Evolutionary conservation across 2,113 vertebrate genomes (phyloP), one percentile per base, ranked within the genome.

Genomic region (Gymnarchus niloticus): DNA sequence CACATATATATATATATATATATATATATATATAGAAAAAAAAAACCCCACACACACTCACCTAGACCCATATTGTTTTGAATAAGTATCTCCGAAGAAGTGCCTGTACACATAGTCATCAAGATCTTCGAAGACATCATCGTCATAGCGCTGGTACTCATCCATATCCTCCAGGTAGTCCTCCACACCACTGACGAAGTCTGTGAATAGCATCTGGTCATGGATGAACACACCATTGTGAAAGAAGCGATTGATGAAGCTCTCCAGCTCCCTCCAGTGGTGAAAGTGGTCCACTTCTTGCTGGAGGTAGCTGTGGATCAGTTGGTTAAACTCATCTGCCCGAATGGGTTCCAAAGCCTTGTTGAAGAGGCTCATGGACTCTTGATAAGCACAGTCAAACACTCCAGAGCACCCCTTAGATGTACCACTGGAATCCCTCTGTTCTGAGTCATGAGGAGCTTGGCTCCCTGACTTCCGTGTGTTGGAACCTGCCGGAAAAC

Each of bases 151-250:
- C 65, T 94, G 95, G 89, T 98, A 97, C 86, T 96, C 96, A 56
- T 95, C 92, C 91, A 98, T 95, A 88, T 96, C 94, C 82, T 92
- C 94, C 86, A 99, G 95, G 88, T 97, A 99, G 90, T 96, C 93
- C 88, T 98, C 97, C 87, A 99, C 94, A 44, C 95, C 95, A 23
- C 93, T 96, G 41, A 99, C 95, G 89, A 99, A 99, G 94, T 98
- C 97, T 3, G 96, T 95, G 91, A 99, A 99, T 85, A 97, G 93
- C 96, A 98, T 98, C 91, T 95, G 96, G 90, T 98, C 97, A 0
- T 99, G 97, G 91, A 97, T 96, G 91, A 99, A 99, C 83, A 99
- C 19, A 0, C 97, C 97, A 7, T 99, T 95, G 56, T 92, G 94
- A 89, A 99, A 99, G 94, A 97, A 99, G 56, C 91, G 91, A 88